Evolutionary conservation across 2,113 vertebrate genomes (phyloP), one percentile per base, ranked within the genome.

Genomic region (Heloderma charlesbogerti): DNA sequence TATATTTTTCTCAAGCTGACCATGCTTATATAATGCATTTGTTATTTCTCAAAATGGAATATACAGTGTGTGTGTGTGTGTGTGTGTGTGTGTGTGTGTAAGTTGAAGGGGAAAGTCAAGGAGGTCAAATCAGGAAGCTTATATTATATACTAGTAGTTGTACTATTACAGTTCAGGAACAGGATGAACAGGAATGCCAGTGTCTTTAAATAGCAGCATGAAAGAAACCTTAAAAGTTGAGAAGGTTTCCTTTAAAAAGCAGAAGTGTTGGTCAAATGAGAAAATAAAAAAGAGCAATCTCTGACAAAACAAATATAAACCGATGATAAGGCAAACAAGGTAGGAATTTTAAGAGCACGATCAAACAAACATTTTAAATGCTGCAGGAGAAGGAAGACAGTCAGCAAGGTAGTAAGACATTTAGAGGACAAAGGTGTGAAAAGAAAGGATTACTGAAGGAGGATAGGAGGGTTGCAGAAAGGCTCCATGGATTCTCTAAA

Each of bases 361-460:
- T 40, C 78, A 81, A 82, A 82, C 48, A 71, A 71, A 54, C 20
- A 71, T 71, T 88, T 89, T 81, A 82, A 67, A 71, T 51, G 18
- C 6, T 27, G 12, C 9, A 84, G 60, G 31, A 71, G 25, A 16
- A 87, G 34, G 48, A 87, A 75, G 75, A 20, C 12, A 37, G 16
- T 27, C 88, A 57, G 69, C 1, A 13, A 60, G 27, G 37, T 51
- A 31, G 18, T 43, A 63, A 63, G 25, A 9, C 20, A 34, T 66
- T 9, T n/a, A 83, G n/a, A 88, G 37, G 37, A 77, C 25, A 77
- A 87, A 51, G 16, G 15, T 27, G 43, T 45, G 31, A 10, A 51
- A 67, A 37, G 25, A 79, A 51, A 67, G 54, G 25, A 79, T 48
- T 63, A 40, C 37, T 57, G 37, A 67, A 27, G 8, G 20, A 79